Percentiles rank a stretch among this genome's conserved stretches.
These are phyloP conservation scores for Euschistus heros DNA, from an alignment of 1,140 invertebrate genomes.

Conservation along the genomic window DNA sequence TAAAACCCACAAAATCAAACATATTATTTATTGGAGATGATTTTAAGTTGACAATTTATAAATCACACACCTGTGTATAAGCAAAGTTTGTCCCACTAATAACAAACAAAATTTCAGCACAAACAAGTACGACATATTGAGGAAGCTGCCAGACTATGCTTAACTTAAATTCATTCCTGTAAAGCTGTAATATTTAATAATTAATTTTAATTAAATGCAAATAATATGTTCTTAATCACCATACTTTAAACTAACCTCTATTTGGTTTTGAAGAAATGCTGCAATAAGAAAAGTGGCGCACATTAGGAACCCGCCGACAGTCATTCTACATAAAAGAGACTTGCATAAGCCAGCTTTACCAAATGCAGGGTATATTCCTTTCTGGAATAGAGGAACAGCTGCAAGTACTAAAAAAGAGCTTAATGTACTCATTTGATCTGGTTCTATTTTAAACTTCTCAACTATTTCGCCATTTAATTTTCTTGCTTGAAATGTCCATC, in stretches of 20 bases:
- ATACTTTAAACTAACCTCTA: not conserved
- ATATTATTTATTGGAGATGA: too few relatives aligned
- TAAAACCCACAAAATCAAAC: not conserved
- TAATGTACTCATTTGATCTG: not conserved
- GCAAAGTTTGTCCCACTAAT: not conserved
- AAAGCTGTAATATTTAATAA: not conserved
- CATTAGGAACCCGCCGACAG: not conserved
- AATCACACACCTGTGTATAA: not conserved
- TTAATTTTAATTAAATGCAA: too few relatives aligned
- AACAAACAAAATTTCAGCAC: constrained; percentile 1
- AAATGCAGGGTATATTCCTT: not conserved
- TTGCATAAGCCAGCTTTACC: not conserved
- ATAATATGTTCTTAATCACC: too few relatives aligned
- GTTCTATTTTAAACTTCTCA: not conserved
- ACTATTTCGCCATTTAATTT: not conserved
- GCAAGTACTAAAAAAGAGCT: not conserved
- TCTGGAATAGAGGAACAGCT: not conserved
- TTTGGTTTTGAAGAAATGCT: not conserved
- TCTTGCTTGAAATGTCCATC: not conserved
- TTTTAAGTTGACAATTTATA: too few relatives aligned
- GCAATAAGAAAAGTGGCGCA: not conserved
- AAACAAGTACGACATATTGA: not conserved
- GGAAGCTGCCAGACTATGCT: not conserved
- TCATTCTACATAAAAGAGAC: not conserved
- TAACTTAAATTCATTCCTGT: not conserved